A percentile compares a stretch with the other conserved stretches of the same genome.
Evolutionary conservation across 2,888 invertebrate genomes (phyloP).

Genomic region (Tetranychus truncatus): DNA sequence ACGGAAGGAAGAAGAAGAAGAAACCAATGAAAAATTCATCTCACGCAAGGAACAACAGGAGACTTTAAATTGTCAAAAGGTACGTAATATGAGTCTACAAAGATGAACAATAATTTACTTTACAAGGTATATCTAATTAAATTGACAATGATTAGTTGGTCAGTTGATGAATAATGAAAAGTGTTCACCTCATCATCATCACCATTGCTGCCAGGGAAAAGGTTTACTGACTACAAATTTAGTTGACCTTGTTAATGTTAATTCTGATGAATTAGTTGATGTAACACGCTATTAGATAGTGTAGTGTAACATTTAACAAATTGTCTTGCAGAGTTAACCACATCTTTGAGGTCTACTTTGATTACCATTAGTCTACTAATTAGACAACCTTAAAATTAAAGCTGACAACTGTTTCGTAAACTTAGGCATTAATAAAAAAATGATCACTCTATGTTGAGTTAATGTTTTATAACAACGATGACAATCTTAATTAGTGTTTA

Average conservation of each 20-base stretch:
- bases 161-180: not conserved
- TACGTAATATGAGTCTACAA: not conserved
- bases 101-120: not conserved
- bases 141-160: not conserved
- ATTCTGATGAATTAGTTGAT: not conserved
- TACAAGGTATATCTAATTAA: not conserved
- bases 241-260: not conserved
- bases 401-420: no score
- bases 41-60: not conserved
- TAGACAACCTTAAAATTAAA: no score
- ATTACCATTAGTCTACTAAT: no score
- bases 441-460: no score
- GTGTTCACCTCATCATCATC: not conserved
- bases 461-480: no score
- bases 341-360: no score
- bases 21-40: not conserved
- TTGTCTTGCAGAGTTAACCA: no score
- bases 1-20: not conserved
- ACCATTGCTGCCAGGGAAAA: not conserved
- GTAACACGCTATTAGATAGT: not conserved
- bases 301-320: not conserved
- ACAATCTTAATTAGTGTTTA: no score
- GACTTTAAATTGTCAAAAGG: not conserved
- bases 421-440: no score
- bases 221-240: no score